phyloP scores from a whole-genome alignment of 2,113 vertebrate species.

The Crypturellus undulatus region DNA sequence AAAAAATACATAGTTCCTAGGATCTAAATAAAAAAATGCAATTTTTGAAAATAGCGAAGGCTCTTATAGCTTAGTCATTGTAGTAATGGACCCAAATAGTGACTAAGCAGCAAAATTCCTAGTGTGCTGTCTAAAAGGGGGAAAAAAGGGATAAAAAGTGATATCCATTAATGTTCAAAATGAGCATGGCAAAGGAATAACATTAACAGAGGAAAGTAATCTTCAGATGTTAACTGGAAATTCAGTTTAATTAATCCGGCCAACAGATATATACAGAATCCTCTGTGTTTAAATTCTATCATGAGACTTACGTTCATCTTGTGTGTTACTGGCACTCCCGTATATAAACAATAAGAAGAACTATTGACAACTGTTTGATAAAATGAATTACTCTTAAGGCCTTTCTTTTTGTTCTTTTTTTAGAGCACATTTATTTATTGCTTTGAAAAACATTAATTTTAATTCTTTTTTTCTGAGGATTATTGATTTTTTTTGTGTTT shows the following conservation, averaged over 20 bases:
- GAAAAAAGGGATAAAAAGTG: not conserved
- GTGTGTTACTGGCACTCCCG: not conserved
- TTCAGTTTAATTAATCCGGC: conserved; percentile 15
- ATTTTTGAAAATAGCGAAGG: not conserved
- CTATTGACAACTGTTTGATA: not conserved
- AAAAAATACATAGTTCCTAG: not conserved
- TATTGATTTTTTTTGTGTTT: not conserved
- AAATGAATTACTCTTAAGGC: not conserved
- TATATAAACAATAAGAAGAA: not conserved
- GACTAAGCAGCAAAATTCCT: not conserved
- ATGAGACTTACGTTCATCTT: not conserved
- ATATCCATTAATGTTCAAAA: conserved; percentile 34
- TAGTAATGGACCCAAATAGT: not conserved
- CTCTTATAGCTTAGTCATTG: not conserved
- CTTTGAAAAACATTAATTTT: not conserved
- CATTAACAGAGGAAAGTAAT: conserved; percentile 35
- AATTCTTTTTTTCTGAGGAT: too few relatives aligned
- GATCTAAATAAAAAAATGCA: not conserved
- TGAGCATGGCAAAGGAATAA: not conserved
- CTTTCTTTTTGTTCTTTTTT: not conserved
- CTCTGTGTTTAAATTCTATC: not conserved
- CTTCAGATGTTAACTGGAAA: conserved; percentile 33
- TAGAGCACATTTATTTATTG: not conserved
- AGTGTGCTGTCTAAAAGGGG: not conserved
- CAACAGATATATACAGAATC: not conserved